Percentiles rank a stretch among this genome's conserved stretches.
These are phyloP conservation scores for Tursiops truncatus DNA, from an alignment of 2,113 vertebrate genomes.

Conservation along the genomic window DNA sequence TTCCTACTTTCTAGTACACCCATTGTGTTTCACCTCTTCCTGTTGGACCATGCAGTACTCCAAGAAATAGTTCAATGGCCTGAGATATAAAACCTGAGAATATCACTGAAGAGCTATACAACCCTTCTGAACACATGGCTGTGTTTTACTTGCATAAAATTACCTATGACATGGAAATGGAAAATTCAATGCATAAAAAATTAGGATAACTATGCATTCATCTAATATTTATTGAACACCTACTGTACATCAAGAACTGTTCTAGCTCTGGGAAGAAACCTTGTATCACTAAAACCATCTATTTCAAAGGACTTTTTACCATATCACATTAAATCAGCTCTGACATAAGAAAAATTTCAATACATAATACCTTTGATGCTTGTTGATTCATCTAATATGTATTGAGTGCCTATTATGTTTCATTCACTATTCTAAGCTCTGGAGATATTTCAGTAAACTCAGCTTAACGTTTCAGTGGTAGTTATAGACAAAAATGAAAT, in stretches of 20 bases:
- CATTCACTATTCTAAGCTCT: background rate
- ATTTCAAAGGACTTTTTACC: background rate
- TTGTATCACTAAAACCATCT: background rate
- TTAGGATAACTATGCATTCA: background rate
- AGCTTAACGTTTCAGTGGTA: background rate
- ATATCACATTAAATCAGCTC: background rate
- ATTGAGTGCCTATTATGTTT: background rate
- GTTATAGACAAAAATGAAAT: background rate
- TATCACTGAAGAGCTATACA: background rate
- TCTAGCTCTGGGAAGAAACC: background rate
- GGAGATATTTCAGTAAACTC: background rate
- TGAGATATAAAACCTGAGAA: background rate
- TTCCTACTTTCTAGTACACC: background rate
- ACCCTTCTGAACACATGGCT: background rate
- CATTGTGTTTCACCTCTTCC: background rate
- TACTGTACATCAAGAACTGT: background rate
- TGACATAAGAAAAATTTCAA: background rate
- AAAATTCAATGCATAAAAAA: constrained; percentile 12
- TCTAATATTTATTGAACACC: background rate
- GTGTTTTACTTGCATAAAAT: constrained; percentile 2
- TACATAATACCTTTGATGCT: background rate
- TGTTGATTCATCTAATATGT: constrained; percentile 26
- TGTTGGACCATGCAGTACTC: background rate
- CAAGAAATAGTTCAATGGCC: background rate
- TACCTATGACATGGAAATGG: background rate